These are phyloP conservation scores for Myrmophylax atrothorax DNA, from an alignment of 2,113 vertebrate species.

Conservation along the genomic window DNA sequence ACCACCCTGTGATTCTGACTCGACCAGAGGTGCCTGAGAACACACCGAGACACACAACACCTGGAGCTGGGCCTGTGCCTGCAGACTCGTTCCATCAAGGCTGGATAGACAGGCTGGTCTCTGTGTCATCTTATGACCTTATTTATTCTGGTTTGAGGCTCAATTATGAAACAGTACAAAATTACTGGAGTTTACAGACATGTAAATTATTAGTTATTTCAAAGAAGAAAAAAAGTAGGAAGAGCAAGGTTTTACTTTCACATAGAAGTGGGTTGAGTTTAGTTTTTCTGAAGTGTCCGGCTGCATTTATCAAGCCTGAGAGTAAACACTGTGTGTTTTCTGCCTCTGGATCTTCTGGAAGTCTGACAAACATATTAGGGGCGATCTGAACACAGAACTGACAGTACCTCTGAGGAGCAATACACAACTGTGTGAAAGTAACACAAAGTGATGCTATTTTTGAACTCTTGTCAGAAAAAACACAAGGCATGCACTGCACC, in stretches of 20 bases:
- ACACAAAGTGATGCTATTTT: neutral
- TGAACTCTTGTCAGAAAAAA: neutral
- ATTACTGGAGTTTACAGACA: neutral
- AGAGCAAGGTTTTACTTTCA: neutral
- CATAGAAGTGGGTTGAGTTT: neutral
- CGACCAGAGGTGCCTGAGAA: neutral
- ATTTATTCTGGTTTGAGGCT: neutral
- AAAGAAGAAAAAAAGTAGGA: neutral
- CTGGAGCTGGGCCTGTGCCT: neutral
- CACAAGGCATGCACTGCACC: neutral
- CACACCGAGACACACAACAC: accelerated
- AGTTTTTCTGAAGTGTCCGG: neutral
- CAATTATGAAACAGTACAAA: neutral
- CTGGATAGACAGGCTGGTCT: neutral
- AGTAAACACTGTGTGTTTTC: neutral
- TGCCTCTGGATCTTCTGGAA: neutral
- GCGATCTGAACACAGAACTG: neutral
- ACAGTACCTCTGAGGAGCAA: neutral
- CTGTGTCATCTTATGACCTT: neutral
- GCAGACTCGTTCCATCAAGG: neutral
- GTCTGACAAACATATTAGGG: neutral
- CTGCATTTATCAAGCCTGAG: neutral
- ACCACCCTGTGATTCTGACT: neutral
- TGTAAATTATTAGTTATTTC: neutral
- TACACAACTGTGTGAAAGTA: neutral